Evolutionary conservation across 2,113 vertebrate species (phyloP).

Genomic region (Prochilodus magdalenae): DNA sequence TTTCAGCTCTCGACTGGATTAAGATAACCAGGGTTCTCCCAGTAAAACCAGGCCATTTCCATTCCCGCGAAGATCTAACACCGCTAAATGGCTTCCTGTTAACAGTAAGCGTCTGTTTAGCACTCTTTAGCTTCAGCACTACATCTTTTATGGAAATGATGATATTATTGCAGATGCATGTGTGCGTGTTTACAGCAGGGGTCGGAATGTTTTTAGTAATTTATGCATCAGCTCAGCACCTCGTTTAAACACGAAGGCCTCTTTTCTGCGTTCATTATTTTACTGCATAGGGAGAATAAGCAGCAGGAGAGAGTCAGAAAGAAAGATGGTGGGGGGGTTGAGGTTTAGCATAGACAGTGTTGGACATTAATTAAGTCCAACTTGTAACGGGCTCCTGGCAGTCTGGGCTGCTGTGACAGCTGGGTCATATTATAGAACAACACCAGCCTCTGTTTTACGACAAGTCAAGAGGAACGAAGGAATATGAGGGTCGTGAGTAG

Average conservation of each 20-base stretch:
- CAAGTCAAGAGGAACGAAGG: constrained; percentile 36
- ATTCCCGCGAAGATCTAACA: background rate
- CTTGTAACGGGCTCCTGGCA: constrained; percentile 55
- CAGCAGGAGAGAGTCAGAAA: constrained; percentile 29
- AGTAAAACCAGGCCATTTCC: background rate
- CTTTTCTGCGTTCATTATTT: constrained; percentile 41
- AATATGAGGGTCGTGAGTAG: constrained; percentile 44
- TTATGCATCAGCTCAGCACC: background rate
- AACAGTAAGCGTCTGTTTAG: background rate
- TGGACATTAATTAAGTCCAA: constrained; percentile 63
- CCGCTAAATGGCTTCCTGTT: background rate
- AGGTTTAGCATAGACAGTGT: constrained; percentile 46
- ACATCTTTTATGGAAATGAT: background rate
- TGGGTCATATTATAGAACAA: constrained; percentile 56
- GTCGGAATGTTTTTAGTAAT: constrained; percentile 29
- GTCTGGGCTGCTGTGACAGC: constrained; percentile 64
- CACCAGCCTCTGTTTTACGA: constrained; percentile 45
- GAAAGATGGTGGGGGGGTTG: constrained; percentile 18
- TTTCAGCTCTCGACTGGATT: too few species aligned
- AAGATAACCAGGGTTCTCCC: too few species aligned
- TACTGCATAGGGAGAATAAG: constrained; percentile 28
- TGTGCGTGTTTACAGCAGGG: constrained; percentile 33
- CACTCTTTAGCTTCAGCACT: background rate
- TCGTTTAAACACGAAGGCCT: constrained; percentile 47
- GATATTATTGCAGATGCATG: constrained; percentile 18